Conservation (phyloP, 2,888 invertebrate species). For the Pristionchus entomophagus region DNA sequence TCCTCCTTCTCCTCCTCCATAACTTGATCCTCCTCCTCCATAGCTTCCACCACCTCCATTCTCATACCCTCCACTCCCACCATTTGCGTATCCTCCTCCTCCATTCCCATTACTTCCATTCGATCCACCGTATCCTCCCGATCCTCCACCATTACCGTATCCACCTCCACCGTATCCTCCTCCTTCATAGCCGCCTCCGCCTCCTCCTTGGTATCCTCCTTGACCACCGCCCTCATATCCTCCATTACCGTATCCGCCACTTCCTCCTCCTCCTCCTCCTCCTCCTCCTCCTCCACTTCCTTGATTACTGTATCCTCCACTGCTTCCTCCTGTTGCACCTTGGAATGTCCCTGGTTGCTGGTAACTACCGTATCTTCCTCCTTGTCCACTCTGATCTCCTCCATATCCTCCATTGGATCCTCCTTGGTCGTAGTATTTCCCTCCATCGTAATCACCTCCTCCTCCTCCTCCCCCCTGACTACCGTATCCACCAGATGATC, state of each 20-base stretch:
- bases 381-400: slow-evolving; percentile 32
- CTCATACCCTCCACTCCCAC: not conserved
- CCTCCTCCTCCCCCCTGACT: not conserved
- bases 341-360: slow-evolving; percentile 33
- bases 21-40: not conserved
- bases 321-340: not conserved
- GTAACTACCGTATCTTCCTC: slow-evolving; percentile 46
- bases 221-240: slow-evolving; percentile 12
- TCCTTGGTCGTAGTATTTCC: not conserved
- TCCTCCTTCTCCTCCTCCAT: not conserved
- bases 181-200: slow-evolving; percentile 7
- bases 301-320: slow-evolving; percentile 25
- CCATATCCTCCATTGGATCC: slow-evolving; percentile 38
- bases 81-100: slow-evolving; percentile 26
- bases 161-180: not conserved
- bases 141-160: slow-evolving; percentile 41
- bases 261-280: slow-evolving; percentile 1
- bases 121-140: not conserved
- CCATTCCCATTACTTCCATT: slow-evolving; percentile 6
- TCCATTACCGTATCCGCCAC: slow-evolving; percentile 37
- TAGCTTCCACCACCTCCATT: slow-evolving; percentile 23
- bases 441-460: slow-evolving; percentile 10
- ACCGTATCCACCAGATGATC: slow-evolving; percentile 3
- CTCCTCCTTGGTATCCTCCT: slow-evolving; percentile 21
- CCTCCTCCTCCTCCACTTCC: slow-evolving; percentile 20